Conservation (phyloP, 2,113 vertebrate species). For the Nerophis ophidion region DNA sequence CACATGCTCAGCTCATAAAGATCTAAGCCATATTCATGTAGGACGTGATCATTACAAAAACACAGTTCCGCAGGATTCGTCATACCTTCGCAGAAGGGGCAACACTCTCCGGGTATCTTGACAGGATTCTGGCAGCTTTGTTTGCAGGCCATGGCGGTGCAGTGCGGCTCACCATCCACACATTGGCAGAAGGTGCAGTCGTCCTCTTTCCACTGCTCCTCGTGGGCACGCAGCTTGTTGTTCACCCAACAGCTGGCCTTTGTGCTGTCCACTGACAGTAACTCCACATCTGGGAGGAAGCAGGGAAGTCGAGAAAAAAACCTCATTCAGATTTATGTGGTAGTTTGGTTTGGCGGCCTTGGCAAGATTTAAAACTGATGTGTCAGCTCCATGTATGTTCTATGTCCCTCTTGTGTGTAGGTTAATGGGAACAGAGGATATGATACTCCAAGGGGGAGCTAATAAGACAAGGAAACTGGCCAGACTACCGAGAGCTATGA, state of each 20-base stretch:
- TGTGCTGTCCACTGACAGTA: conserved; percentile 64
- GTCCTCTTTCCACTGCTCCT: conserved; percentile 79
- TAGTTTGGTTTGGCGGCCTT: conserved; percentile 25
- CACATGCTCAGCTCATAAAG: conserved; percentile 16
- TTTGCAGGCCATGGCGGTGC: conserved; percentile 80
- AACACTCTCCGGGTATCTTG: conserved; percentile 78
- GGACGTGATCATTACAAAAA: neutral
- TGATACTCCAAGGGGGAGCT: conserved; percentile 24
- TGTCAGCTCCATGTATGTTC: neutral
- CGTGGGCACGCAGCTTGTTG: conserved; percentile 68
- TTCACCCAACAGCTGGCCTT: conserved; percentile 75
- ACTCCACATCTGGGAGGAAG: conserved; percentile 65
- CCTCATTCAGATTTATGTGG: neutral
- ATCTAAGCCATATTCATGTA: neutral
- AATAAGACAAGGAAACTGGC: conserved; percentile 27
- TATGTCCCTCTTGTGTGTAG: conserved; percentile 16
- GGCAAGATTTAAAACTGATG: conserved; percentile 4
- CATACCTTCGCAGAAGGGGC: conserved; percentile 77
- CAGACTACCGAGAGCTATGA: conserved; percentile 9
- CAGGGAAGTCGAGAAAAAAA: neutral
- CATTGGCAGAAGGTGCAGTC: conserved; percentile 81
- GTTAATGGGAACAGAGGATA: conserved; percentile 17
- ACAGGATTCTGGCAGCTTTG: conserved; percentile 77
- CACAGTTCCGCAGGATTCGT: neutral
- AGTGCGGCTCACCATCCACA: conserved; percentile 72